phyloP scores from a whole-genome alignment of 2,888 invertebrate species.

The Cataglyphis albicans region DNA sequence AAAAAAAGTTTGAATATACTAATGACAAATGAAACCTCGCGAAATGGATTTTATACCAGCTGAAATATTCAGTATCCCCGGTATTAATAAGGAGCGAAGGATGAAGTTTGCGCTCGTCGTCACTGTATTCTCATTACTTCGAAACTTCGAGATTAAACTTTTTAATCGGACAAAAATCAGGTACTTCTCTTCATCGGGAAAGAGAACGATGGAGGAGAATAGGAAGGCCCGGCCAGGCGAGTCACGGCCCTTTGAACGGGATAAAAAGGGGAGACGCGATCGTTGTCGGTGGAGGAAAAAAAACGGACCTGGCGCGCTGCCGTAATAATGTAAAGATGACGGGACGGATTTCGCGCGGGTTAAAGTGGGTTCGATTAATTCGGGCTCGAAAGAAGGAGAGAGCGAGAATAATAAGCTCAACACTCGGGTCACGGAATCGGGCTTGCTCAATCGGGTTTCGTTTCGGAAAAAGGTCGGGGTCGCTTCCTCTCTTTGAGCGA shows the following conservation, averaged over 20 bases:
- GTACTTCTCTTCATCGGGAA: constrained; percentile 42
- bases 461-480: constrained; percentile 8
- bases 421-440: neutral
- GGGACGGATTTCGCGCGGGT: constrained; percentile 56
- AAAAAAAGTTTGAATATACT: neutral
- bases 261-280: constrained; percentile 37
- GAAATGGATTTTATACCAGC: constrained; percentile 1
- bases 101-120: constrained; percentile 34
- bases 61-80: constrained; percentile 34
- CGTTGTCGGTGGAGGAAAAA: constrained; percentile 32
- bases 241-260: constrained; percentile 33
- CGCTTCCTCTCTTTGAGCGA: neutral
- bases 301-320: constrained; percentile 11
- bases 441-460: neutral
- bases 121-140: constrained; percentile 39
- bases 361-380: constrained; percentile 60
- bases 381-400: neutral
- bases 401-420: constrained; percentile 19
- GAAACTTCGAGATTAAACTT: constrained; percentile 52
- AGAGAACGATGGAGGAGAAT: neutral
- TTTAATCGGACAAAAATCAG: constrained; percentile 53
- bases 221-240: constrained; percentile 1
- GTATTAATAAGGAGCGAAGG: constrained; percentile 34
- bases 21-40: constrained; percentile 19
- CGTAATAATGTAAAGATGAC: constrained; percentile 57